Base-by-base conservation (phyloP, 92 coral and sea anemone genomes). In the Epizoanthus illoricatus region DNA sequence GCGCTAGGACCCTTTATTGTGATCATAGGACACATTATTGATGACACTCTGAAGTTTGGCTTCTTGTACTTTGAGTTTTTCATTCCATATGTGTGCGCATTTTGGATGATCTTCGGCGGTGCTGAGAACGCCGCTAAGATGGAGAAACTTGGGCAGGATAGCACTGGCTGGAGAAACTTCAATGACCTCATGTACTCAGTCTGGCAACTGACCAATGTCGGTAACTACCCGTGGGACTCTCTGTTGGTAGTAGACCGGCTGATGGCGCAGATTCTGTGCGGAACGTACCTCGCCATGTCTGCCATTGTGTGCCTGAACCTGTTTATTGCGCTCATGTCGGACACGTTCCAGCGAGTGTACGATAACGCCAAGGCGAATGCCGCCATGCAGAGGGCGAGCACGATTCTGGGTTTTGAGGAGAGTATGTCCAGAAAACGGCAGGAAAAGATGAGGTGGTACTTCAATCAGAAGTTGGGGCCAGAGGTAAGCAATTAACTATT, bases 351-450 rank as follows among this genome's bases (percentile, higher is more conserved):
- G 89, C 93, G 99, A 40, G 99, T 97, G 19, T 94, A 97, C 68
- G 99, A 97, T 68, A 97, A 97, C 86, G 99, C 99, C 33, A 94
- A 90, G 58, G 99, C 99, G 0, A 97, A 97, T 74, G 92, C 99
- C 4, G 97, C 93, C 66, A 97, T 97, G 99, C 98, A 91, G 84
- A 92, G 97, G n/a, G 99, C 99, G 0, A 94, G 90, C 69, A 87
- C 92, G 0, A 94, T 97, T 40, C 87, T 93, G 17, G 75, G 87
- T 13, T 82, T 97, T 78, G 99, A 97, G 84, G 93, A 91, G 59
- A 87, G 86, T 24, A 93, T 97, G 99, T 88, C 92, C 5, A 72
- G 67, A n/a, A 89, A 80, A 56, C 84, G 85, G 13, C 90, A 90
- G 4, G 94, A 97, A 65, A 73, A 55, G 64, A 88, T 91, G 79